phyloP scores from a whole-genome alignment of 2,113 vertebrate genomes.

The Siniperca chuatsi region DNA sequence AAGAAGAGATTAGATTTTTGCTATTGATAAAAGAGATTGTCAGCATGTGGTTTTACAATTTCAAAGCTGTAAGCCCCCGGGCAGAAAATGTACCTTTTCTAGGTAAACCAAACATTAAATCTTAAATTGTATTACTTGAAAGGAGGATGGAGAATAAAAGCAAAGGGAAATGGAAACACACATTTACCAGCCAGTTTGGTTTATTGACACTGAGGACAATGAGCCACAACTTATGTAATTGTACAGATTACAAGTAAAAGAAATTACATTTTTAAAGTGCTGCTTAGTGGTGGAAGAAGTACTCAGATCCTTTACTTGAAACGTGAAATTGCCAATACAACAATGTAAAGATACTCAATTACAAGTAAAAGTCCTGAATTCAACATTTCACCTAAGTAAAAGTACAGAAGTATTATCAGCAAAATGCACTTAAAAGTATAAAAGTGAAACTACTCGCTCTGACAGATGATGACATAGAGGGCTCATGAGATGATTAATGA shows the following conservation, averaged over 20 bases:
- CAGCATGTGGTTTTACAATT: constrained; percentile 4
- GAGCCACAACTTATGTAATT: background rate
- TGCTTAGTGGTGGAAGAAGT: background rate
- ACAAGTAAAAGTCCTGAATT: background rate
- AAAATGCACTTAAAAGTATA: background rate
- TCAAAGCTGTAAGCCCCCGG: background rate
- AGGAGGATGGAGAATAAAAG: background rate
- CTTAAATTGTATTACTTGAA: constrained; percentile 5
- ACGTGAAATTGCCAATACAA: background rate
- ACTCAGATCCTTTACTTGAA: background rate
- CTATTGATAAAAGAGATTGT: constrained; percentile 9
- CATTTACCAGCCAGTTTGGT: constrained; percentile 17
- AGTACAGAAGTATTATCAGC: background rate
- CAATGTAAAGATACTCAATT: background rate
- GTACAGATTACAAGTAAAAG: background rate
- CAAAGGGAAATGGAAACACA: background rate
- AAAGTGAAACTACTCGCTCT: background rate
- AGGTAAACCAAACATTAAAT: constrained; percentile 2
- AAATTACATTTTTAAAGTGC: background rate
- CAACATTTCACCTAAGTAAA: background rate
- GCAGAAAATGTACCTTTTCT: constrained; percentile 7
- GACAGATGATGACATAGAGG: too few relatives aligned
- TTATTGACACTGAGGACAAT: constrained; percentile 18
- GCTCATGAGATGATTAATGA: background rate
- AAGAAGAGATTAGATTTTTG: constrained; percentile 4